Evolutionary conservation across 2,888 invertebrate genomes (phyloP).

Genomic region (Plagiodera versicolora): DNA sequence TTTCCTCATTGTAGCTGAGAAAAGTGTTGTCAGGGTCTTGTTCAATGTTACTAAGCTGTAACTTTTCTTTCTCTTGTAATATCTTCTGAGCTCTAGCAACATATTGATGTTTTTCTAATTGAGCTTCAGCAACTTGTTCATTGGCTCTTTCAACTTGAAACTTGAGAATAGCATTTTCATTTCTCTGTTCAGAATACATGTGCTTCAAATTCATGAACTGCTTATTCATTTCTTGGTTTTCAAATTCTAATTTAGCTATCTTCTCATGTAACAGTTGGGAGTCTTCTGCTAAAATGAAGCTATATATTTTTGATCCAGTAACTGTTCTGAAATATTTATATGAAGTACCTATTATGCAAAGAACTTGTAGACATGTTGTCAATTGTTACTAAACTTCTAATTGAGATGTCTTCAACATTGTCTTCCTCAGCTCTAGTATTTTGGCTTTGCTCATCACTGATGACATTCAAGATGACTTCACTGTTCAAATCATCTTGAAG

Average conservation of each 20-base stretch:
- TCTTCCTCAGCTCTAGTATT: conserved; percentile 26
- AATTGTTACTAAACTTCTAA: conserved; percentile 29
- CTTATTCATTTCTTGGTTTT: conserved; percentile 46
- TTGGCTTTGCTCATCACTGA: background rate
- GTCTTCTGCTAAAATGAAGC: conserved; percentile 40
- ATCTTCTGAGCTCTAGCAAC: conserved; percentile 78
- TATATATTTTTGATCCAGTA: conserved; percentile 16
- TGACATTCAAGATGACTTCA: background rate
- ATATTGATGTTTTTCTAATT: conserved; percentile 71
- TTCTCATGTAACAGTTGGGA: conserved; percentile 42
- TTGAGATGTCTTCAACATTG: conserved; percentile 25
- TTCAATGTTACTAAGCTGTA: conserved; percentile 46
- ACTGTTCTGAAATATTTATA: conserved; percentile 1
- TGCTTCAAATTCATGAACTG: conserved; percentile 49
- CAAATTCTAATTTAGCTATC: conserved; percentile 45
- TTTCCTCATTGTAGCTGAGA: conserved; percentile 44
- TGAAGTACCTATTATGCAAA: conserved; percentile 31
- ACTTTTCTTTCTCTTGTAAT: conserved; percentile 73
- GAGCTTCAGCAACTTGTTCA: conserved; percentile 42
- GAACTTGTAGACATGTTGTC: conserved; percentile 34
- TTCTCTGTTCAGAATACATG: conserved; percentile 47
- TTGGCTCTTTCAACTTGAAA: conserved; percentile 46
- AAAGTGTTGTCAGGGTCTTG: conserved; percentile 38
- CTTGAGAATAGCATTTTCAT: conserved; percentile 47
- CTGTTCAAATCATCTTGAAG: conserved; percentile 15